These are phyloP conservation scores for Blennius ocellaris DNA, from an alignment of 2,113 vertebrate species.

Conservation along the genomic window DNA sequence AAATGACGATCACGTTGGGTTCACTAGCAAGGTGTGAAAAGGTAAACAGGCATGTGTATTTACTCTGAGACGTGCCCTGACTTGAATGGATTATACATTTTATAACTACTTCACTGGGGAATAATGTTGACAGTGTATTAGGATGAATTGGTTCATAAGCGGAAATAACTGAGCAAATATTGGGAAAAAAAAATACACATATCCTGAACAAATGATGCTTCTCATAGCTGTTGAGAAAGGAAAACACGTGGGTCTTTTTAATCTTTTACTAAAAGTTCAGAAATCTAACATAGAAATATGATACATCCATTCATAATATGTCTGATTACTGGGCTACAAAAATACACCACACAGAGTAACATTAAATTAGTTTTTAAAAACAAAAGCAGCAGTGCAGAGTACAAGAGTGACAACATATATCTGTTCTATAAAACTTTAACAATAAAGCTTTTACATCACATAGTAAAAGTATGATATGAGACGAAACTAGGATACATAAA, in stretches of 20 bases:
- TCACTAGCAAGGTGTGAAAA: constrained; percentile 45
- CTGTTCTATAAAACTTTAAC: background rate
- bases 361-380: constrained; percentile 55
- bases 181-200: background rate
- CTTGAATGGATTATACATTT: constrained; percentile 57
- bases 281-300: constrained; percentile 67
- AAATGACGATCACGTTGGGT: constrained; percentile 22
- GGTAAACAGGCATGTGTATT: constrained; percentile 61
- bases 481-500: constrained; percentile 3
- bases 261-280: constrained; percentile 68
- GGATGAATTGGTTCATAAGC: background rate
- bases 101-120: constrained; percentile 28
- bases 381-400: constrained; percentile 37
- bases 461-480: constrained; percentile 10
- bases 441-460: constrained; percentile 18
- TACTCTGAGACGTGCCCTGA: constrained; percentile 49
- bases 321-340: constrained; percentile 58
- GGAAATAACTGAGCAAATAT: background rate
- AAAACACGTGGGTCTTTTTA: constrained; percentile 20
- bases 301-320: constrained; percentile 74
- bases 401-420: constrained; percentile 10
- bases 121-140: constrained; percentile 6
- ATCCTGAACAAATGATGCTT: background rate
- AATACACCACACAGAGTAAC: constrained; percentile 43
- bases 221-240: background rate